Evolutionary conservation across 2,888 invertebrate species (phyloP).

Genomic region (Protonemura montana): DNA sequence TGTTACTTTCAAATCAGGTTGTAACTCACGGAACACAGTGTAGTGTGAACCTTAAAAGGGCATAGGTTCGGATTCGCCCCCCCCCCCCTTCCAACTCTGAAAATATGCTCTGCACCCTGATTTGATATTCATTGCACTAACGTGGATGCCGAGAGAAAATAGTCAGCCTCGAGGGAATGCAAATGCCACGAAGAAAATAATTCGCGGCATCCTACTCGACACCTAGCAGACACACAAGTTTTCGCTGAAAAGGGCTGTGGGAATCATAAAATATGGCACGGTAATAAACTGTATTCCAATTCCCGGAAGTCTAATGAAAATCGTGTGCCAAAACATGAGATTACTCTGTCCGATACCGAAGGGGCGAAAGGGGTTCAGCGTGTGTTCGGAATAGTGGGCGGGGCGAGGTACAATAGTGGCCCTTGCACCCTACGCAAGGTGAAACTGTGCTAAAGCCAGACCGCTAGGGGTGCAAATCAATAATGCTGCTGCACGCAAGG

Average conservation of each 20-base stretch:
- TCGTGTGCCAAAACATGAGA: background rate
- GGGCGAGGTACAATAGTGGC: background rate
- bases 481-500: background rate
- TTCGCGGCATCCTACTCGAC: background rate
- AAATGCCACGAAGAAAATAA: background rate
- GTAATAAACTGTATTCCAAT: background rate
- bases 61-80: too few species aligned
- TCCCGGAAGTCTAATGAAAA: background rate
- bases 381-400: background rate
- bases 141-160: background rate
- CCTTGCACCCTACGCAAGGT: background rate
- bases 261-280: background rate
- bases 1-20: too few species aligned
- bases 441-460: background rate
- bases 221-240: background rate
- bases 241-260: background rate
- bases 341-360: background rate
- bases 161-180: background rate
- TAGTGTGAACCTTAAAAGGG: too few species aligned
- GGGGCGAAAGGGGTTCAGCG: background rate
- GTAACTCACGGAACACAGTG: too few species aligned
- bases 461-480: background rate
- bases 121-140: too few species aligned
- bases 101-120: too few species aligned
- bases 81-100: too few species aligned